Conservation (phyloP, 2,113 vertebrate species). For the Gracilinanus agilis region DNA sequence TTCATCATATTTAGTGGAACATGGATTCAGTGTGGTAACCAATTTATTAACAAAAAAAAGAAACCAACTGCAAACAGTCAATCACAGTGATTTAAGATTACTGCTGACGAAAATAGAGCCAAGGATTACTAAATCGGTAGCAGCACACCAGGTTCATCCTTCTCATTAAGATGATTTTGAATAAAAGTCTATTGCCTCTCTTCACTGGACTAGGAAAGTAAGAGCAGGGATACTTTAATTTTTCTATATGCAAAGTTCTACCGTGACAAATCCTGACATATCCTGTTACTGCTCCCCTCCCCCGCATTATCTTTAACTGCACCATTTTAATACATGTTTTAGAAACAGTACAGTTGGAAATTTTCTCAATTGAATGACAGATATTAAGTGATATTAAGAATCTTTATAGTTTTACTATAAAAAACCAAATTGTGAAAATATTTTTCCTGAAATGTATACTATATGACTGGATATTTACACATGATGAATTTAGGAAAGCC, state of each 20-base stretch:
- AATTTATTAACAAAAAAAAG: too few relatives aligned
- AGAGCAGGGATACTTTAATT: neutral
- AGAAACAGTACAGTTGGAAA: slow-evolving; percentile 34
- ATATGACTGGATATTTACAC: neutral
- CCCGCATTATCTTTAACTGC: neutral
- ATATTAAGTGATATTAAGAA: neutral
- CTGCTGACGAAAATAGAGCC: too few relatives aligned
- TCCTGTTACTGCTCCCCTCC: neutral
- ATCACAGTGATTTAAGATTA: too few relatives aligned
- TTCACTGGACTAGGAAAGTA: neutral
- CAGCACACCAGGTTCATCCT: too few relatives aligned
- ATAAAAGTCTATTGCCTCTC: neutral
- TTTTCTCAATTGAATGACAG: slow-evolving; percentile 28
- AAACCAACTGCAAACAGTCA: too few relatives aligned
- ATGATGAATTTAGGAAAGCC: neutral
- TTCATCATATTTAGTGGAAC: too few relatives aligned
- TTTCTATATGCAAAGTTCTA: slow-evolving; percentile 4
- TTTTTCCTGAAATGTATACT: neutral
- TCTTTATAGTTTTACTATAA: neutral
- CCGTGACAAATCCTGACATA: neutral
- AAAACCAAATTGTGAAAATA: neutral
- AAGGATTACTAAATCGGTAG: too few relatives aligned
- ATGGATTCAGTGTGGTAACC: too few relatives aligned
- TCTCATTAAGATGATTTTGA: too few relatives aligned
- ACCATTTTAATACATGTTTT: neutral